Conservation (phyloP, 1,140 invertebrate genomes). For the Babylonia areolata region DNA sequence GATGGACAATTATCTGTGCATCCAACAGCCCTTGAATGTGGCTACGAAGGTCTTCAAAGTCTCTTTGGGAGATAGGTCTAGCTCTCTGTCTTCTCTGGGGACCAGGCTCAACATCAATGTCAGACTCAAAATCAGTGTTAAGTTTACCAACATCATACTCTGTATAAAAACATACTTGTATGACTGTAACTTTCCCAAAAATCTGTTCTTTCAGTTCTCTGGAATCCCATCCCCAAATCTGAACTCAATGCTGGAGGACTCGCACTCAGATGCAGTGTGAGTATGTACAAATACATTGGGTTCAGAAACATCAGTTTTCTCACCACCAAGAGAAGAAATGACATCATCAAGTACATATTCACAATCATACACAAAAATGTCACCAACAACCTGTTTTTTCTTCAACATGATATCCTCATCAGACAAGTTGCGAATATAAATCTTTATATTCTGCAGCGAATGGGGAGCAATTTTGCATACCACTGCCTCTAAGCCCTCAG, state of each 20-base stretch:
- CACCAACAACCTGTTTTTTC: no score
- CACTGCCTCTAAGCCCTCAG: no score
- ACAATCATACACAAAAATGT: no score
- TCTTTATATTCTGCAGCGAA: no score
- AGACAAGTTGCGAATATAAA: no score
- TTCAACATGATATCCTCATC: no score
- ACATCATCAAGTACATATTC: no score
- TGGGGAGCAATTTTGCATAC: no score
- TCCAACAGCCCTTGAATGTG: slow-evolving; percentile 29
- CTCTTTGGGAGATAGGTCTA: not conserved
- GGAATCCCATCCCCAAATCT: not conserved
- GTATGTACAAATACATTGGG: not conserved
- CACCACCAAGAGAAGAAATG: no score
- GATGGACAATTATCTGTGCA: slow-evolving; percentile 22
- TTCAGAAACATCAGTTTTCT: no score
- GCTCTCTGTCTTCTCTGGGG: slow-evolving; percentile 24
- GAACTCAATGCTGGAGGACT: not conserved
- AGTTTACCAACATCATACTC: no score
- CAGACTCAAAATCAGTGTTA: not conserved
- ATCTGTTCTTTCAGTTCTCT: not conserved
- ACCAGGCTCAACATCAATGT: slow-evolving; percentile 1
- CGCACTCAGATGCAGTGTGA: not conserved
- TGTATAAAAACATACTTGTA: not conserved
- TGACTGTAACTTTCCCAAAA: not conserved
- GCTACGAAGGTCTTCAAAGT: slow-evolving; percentile 9